Evolutionary conservation across 2,888 invertebrate species (phyloP), one percentile per base, ranked within the genome.

Genomic region (Cheilosia impressa): DNA sequence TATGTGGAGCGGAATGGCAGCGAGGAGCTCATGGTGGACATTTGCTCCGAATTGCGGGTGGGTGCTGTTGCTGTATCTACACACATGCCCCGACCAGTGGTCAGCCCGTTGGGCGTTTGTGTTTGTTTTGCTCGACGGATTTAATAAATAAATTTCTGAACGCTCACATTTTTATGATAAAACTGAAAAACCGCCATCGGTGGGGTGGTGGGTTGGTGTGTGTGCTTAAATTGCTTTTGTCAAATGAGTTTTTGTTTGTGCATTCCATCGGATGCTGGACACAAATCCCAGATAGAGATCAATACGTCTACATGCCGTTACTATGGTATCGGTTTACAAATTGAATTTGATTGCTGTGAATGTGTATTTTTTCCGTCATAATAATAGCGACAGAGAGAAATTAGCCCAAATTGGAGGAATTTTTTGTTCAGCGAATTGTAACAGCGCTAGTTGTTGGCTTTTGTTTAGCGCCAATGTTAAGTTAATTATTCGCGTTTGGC

Each of bases 271-370:
- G 27, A 7, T 4, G 47, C 0, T 3, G 22, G 24, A 22, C 31
- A 13, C 45, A 7, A 10, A 62, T 15, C 24, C 13, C n/a, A 43
- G 34, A 62, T 55, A 31, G 31, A 1, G 52, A 73, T 63, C 45
- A 41, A 34, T 27, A 50, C 17, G 17, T 45, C 6, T 41, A 55
- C 45, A 45, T 13, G 13, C 13, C 53, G 77, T 62, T 60, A 57
- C 68, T 41, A 57, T 78, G 55, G 50, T 38, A 62, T 63, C 53
- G 41, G 47, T 38, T 69, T 62, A 41, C 45, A 78, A 71, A 78
- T 78, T 78, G 69, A 78, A 63, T 71, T 78, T 78, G 62, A 78
- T 78, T 69, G 66, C 68, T 43, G 38, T 6, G 47, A 63, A 78
- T 31, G 31, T 62, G 17, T 22, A 53, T 17, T 38, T 10, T 10